Evolutionary conservation across 2,113 vertebrate species (phyloP), one percentile per base, ranked within the genome.

Genomic region (Sinocyclocheilus maitianheensis): DNA sequence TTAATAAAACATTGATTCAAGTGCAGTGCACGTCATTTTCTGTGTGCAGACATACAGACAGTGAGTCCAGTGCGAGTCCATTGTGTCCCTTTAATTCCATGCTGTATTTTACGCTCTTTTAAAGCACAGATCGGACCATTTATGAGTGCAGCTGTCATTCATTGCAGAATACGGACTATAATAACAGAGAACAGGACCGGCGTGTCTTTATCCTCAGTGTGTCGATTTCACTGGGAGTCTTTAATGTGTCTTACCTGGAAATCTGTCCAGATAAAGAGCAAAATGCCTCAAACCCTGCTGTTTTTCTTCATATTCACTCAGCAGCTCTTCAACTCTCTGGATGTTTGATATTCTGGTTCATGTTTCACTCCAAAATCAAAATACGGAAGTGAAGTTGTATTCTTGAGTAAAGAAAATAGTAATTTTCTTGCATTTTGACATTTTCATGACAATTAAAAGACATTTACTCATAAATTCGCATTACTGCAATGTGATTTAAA

Each of bases 51-150:
- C 43, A 40, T 3, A 40, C 37, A 46, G 43, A 46, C 43, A 10
- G 43, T 10, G 43, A 46, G 84, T 51, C 7, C 67, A 20, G 22
- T 84, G 55, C 9, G 24, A 40, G 12, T 22, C n/a, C 37, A 20
- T 81, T 81, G 58, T 81, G 76, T 67, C 53, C 53, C 16, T 67
- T 55, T 84, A 58, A 81, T 62, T 24, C 26, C 34, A 14, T 6
- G 37, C 53, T 34, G 75, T 20, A 40, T 77, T 63, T 72, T 48
- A 67, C 71, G 5, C 22, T 5, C 11, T 48, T 24, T 34, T 85
- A 60, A 76, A 20, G 84, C 83, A 67, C 81, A 34, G 22, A 58
- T 11, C 10, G 18, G 69, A 20, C 7, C 18, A 1, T 22, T 40
- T 40, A 20, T 20, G 30, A 71, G 30, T 8, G 63, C 63, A 16